Evolutionary conservation across 2,797 vertebrate genomes (phyloP).

Genomic region (Phoebastria nigripes): DNA sequence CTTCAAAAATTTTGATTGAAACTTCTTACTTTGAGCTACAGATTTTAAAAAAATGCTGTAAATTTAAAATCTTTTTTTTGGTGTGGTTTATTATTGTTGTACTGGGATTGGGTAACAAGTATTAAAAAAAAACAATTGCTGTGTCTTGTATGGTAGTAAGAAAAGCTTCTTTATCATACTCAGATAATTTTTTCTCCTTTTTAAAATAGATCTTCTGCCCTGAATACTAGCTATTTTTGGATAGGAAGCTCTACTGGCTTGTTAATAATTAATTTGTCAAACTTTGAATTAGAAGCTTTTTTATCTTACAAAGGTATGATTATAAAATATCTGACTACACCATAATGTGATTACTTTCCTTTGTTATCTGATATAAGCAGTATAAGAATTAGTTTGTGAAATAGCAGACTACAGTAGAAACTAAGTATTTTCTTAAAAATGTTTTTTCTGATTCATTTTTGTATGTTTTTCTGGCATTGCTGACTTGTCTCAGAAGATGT

Average conservation of each 20-base stretch:
- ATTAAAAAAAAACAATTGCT: background rate
- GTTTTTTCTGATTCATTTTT: background rate
- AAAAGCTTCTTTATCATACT: background rate
- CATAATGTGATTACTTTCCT: background rate
- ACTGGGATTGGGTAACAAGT: background rate
- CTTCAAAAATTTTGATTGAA: background rate
- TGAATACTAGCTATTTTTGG: conserved; percentile 74
- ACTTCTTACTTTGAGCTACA: background rate
- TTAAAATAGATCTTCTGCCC: conserved; percentile 34
- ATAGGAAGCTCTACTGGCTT: conserved; percentile 85
- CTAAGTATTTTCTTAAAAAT: background rate
- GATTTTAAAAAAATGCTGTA: background rate
- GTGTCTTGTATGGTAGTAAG: background rate
- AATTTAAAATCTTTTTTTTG: background rate
- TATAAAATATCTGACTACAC: background rate
- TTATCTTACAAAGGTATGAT: conserved; percentile 82
- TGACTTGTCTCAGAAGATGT: background rate
- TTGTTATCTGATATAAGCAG: background rate
- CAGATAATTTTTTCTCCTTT: background rate
- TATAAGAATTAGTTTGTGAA: background rate
- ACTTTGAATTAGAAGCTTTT: conserved; percentile 79
- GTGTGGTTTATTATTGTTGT: background rate
- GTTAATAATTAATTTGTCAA: conserved; percentile 81
- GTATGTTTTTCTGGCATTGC: background rate
- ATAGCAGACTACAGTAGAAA: background rate